Base-by-base conservation (phyloP, 1,140 invertebrate genomes). In the Harlomillsia oculata region DNA sequence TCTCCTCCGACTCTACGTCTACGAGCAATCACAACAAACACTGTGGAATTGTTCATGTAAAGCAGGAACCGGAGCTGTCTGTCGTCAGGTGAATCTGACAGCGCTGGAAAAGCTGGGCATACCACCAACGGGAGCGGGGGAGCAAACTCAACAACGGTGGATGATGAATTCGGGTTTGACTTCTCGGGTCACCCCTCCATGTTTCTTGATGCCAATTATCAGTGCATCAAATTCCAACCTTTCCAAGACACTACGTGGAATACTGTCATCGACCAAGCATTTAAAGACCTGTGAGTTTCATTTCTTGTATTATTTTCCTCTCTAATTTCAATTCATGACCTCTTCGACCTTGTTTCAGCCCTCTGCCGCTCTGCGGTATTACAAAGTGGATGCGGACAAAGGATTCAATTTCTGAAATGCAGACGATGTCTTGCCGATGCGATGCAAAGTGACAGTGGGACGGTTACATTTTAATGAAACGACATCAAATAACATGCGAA, bases 401-500 rank as follows among this genome's bases (percentile, higher is more conserved):
- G 93, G 94, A 14, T 97, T 97, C 72, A 97, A 96, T 73, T 96
- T 89, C 73, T 95, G 90, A 5, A 88, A 90, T 71, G 85, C 89
- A 4, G 95, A 98, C 71, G 93, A 97, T 64, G 90, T 93, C 0
- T 98, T 97, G 81, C 79, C 28, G 85, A 85, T 54, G 82, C 88
- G 84, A 87, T 14, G 85, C 85, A 0, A 90, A 70, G 79, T 97
- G 23, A 98, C 94, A 0, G 92, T 98, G 2, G 94, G 93, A 1
- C 77, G 95, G 30, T 76, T 99, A 9, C 96, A 99, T 74, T 99
- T 98, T 72, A 94, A 89, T 46, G 94, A 98, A 72, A 98, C 96
- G 0, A 98, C 96, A 0, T 90, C 89, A 56, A 98, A 98, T 70
- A 99, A 99, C 67, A 97, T 98, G 91, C 74, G 95, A 30, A 99